Percentiles rank a stretch among this genome's conserved stretches.
phyloP scores from a whole-genome alignment of 1,140 invertebrate species.

The Drosophila lacertosa region DNA sequence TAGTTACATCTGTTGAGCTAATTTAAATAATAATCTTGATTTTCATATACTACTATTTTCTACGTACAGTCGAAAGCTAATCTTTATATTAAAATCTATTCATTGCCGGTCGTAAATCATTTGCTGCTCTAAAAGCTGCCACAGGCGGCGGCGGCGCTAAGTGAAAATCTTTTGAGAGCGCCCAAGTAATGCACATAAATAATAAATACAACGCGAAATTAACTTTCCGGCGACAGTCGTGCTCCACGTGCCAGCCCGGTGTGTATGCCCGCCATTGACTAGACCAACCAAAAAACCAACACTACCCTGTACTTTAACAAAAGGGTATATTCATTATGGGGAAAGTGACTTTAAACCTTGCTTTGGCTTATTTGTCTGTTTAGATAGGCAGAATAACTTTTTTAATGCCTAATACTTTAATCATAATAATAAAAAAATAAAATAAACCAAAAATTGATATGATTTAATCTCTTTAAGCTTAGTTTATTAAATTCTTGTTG shows the following conservation, averaged over 20 bases:
- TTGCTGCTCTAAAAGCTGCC: slow-evolving; percentile 29
- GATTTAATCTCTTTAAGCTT: too few relatives aligned
- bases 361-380: too few relatives aligned
- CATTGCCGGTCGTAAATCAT: slow-evolving; percentile 35
- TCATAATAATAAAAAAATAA: too few relatives aligned
- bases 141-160: slow-evolving; percentile 43
- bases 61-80: slow-evolving; percentile 12
- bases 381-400: too few relatives aligned
- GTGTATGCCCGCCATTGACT: slow-evolving; percentile 15
- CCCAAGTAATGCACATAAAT: slow-evolving; percentile 72
- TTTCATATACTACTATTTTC: slow-evolving; percentile 1
- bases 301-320: background rate
- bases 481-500: too few relatives aligned
- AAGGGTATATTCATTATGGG: background rate
- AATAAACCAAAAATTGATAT: too few relatives aligned
- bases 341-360: too few relatives aligned
- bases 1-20: too few relatives aligned
- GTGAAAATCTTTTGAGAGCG: slow-evolving; percentile 69
- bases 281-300: slow-evolving; percentile 29
- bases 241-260: slow-evolving; percentile 48
- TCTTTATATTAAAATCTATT: slow-evolving; percentile 26
- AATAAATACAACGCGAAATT: slow-evolving; percentile 75
- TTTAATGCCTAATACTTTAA: too few relatives aligned
- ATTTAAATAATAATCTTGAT: slow-evolving; percentile 1
- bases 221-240: slow-evolving; percentile 69